Evolutionary conservation across 2,888 invertebrate species (phyloP), one percentile per base, ranked within the genome.

Genomic region (Pasiphila rectangulata): DNA sequence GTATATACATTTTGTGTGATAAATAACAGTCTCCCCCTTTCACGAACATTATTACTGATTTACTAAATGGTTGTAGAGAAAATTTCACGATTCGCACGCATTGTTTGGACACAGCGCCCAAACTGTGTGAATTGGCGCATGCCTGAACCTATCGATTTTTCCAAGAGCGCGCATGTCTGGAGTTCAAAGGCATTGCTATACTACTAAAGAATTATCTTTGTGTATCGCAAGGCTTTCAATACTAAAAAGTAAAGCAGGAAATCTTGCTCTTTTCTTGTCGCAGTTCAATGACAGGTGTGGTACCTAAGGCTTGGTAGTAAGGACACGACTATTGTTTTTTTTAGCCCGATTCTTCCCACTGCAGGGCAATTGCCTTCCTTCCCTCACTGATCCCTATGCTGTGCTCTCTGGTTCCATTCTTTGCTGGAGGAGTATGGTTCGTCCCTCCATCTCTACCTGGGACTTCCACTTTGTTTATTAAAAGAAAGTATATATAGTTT

Each of bases 1-100:
- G 84, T 65, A 83, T 76, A 78, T 83, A 82, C 75, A 84, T 82
- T 64, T 82, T 83, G 68, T 81, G 72, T 46, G 79, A 75, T 29
- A 83, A 60, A 59, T 82, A 79, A 75, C 85, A 85, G 79, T 79
- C 72, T 71, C 82, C 82, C 43, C 70, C 76, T 72, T 75, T 80
- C 63, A 76, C 77, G 72, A 85, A 82, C 87, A 87, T 87, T 34
- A 51, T 25, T 38, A 25, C 24, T 32, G 43, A 24, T 34, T 34
- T 64, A 57, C 65, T 59, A 71, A 64, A 57, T 63, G 59, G 69
- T 74, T 72, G 57, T 16, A 57, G 64, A 61, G 63, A 59, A 58
- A 73, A 67, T 69, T 61, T 59, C 43, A 49, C 49, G 40, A 39
- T 40, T 44, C 40, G 19, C 63, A 68, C 74, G 72, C 77, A 78